These are phyloP conservation scores for Conus ventricosus DNA, from an alignment of 1,140 invertebrate genomes.

Conservation along the genomic window DNA sequence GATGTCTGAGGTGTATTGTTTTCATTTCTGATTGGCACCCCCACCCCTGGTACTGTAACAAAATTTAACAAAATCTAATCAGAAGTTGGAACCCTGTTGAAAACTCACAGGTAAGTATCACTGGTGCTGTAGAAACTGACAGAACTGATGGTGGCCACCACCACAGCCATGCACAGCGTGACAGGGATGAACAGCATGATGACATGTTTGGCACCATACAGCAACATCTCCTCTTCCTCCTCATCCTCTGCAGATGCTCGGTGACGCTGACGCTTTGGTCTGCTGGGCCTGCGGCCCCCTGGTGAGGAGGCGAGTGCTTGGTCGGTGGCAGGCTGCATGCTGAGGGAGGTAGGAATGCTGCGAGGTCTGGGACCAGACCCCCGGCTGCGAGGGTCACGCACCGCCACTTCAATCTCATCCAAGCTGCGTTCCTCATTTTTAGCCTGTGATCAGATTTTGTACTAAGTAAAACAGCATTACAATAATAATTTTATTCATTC, in stretches of 20 bases:
- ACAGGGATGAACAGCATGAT: slow-evolving; percentile 98
- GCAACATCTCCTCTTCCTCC: slow-evolving; percentile 93
- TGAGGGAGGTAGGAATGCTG: background rate
- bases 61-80: too few species aligned
- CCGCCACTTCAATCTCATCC: background rate
- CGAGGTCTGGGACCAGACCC: background rate
- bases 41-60: too few species aligned
- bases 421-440: background rate
- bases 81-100: background rate
- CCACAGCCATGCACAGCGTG: slow-evolving; percentile 97
- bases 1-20: too few species aligned
- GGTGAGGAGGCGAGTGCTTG: slow-evolving; percentile 4
- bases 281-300: slow-evolving; percentile 10
- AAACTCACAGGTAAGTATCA: background rate
- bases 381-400: background rate
- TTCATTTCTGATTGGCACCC: too few species aligned
- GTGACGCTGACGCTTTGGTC: slow-evolving; percentile 21
- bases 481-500: too few species aligned
- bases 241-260: slow-evolving; percentile 45
- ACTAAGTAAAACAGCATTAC: too few species aligned
- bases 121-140: slow-evolving; percentile 90
- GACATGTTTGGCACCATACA: slow-evolving; percentile 98
- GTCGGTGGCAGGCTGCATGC: slow-evolving; percentile 3
- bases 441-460: background rate
- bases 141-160: slow-evolving; percentile 95